Base-by-base conservation (phyloP, 1,140 invertebrate genomes). In the Caligus rogercresseyi region DNA sequence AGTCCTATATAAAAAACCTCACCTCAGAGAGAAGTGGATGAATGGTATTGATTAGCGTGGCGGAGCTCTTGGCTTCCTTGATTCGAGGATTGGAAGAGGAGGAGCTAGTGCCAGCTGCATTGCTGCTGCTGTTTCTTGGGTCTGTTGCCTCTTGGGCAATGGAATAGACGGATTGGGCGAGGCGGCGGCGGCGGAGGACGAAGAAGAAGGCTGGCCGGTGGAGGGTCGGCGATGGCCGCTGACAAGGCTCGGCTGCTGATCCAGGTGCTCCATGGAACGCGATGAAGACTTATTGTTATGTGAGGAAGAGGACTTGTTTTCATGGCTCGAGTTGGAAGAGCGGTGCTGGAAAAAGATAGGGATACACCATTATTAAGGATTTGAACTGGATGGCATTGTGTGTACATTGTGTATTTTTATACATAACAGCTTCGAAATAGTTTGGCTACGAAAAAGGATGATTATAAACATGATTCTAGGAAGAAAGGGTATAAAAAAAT, bases 221-320 rank as follows among this genome's bases (percentile, higher is more conserved):
- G 3, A 7, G 19, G 3, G 4, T 54, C 20, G 20, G 3, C 15
- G 13, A 3, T n/a, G 15, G 4, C 15, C 20, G 11, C 15, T 54
- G 53, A 54, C 53, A n/a, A 54, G 4, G 15, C 11, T 54, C 13
- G 20, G 19, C 20, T 20, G 53, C 75, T 0, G 71, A 69, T 1
- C 76, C 71, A 43, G 76, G 72, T 53, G 54, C 23, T 53, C 52
- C 23, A 25, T 57, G 52, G 21, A 25, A n/a, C 53, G 15, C 43
- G 26, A 25, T 11, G 52, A 56, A 14, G 16, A 20, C 25, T 51
- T 19, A 18, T 16, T 58, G 15, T n/a, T n/a, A n/a, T n/a, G n/a
- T n/a, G n/a, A n/a, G n/a, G n/a, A n/a, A n/a, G n/a, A n/a, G n/a
- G n/a, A n/a, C n/a, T n/a, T n/a, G 16, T 15, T 25, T 63, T 25